Conservation (phyloP, 2,888 invertebrate genomes). For the Ormyrus pomaceus region DNA sequence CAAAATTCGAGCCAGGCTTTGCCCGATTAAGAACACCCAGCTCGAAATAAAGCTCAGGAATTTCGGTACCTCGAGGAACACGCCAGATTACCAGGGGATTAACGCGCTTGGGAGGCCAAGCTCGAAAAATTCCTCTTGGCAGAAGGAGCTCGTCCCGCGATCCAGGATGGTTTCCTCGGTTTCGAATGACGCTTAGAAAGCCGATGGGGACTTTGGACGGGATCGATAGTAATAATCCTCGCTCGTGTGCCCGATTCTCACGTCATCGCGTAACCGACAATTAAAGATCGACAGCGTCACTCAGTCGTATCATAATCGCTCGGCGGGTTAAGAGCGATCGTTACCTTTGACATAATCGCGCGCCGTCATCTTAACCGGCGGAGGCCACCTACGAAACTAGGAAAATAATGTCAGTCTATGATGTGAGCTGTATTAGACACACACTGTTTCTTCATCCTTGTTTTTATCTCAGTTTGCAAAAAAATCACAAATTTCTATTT, state of each 20-base stretch:
- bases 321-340: constrained; percentile 33
- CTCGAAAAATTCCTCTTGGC: background rate
- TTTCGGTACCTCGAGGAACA: background rate
- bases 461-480: too few relatives aligned
- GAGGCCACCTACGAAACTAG: too few relatives aligned
- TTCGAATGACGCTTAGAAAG: constrained; percentile 24
- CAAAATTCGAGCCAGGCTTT: background rate
- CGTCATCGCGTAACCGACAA: constrained; percentile 39
- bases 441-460: too few relatives aligned
- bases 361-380: constrained; percentile 21
- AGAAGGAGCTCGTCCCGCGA: too few relatives aligned
- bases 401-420: too few relatives aligned
- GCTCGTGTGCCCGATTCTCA: constrained; percentile 23
- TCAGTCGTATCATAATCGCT: constrained; percentile 44
- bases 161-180: background rate
- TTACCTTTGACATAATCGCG: constrained; percentile 51
- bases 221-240: constrained; percentile 31
- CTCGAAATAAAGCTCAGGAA: constrained; percentile 13
- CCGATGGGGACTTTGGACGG: background rate
- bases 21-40: constrained; percentile 31
- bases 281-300: constrained; percentile 42
- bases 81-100: constrained; percentile 27
- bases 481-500: too few relatives aligned
- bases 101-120: background rate
- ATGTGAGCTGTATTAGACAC: too few relatives aligned